Base-by-base conservation (phyloP, 2,888 invertebrate species). In the Galeopsomyia nigrocyanea region DNA sequence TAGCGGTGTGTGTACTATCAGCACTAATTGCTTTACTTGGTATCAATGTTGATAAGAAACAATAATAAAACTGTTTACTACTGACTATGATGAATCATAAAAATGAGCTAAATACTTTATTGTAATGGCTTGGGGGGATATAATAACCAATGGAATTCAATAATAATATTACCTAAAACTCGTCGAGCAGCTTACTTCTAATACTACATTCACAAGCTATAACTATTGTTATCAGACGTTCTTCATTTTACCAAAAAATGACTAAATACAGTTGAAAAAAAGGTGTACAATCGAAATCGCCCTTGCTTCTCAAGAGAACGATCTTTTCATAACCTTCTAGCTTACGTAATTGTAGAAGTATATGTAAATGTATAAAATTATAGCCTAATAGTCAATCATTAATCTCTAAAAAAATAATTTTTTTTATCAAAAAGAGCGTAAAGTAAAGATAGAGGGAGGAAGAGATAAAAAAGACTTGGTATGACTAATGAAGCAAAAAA, bases 171-270 rank as follows among this genome's bases (percentile, higher is more conserved):
- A 75, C 75, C 71, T 70, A 74, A 68, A 64, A 72, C 60, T 75
- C 69, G 77, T 77, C 77, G 77, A 77, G 77, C 77, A 77, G 77
- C 77, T 77, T 77, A 77, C 75, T 77, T 76, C 76, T 76, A 76
- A 71, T 9, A 57, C 75, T 76, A 76, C 75, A 26, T 58, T 64
- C 65, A 60, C 71, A 76, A 71, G 61, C 75, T 74, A 63, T 74
- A 51, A 56, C 75, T 70, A 75, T 26, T 49, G 56, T 26, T 63
- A 67, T 68, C 68, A 69, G 57, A 72, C 64, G 56, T 64, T 68
- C 50, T 65, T 73, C 53, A 55, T 65, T 19, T 69, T 70, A 58
- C 56, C 65, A 74, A 66, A 65, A 68, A 71, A 64, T 61, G 19
- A 61, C 64, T 73, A 63, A 68, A 49, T 62, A 58, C 51, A 57